These are phyloP conservation scores for Leucophora obtusa DNA, from an alignment of 2,888 invertebrate species.

Conservation along the genomic window DNA sequence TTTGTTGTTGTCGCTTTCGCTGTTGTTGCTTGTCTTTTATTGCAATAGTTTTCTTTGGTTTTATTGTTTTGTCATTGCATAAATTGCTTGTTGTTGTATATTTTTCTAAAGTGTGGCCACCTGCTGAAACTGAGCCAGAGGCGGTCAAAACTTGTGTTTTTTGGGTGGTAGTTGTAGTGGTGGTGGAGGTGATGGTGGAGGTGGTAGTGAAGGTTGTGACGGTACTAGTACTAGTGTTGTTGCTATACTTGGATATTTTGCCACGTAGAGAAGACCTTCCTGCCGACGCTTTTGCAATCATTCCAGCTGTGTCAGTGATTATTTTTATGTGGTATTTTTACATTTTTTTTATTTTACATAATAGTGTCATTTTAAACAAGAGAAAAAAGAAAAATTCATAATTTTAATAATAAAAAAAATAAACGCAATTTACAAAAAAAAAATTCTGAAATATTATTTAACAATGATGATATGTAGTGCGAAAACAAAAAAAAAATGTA, in stretches of 20 bases:
- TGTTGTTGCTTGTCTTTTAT: constrained; percentile 45
- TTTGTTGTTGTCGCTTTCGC: constrained; percentile 33
- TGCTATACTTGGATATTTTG: constrained; percentile 64
- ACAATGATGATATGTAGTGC: constrained; percentile 65
- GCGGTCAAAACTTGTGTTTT: constrained; percentile 57
- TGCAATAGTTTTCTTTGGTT: constrained; percentile 56
- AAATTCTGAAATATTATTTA: constrained; percentile 32
- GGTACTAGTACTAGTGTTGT: constrained; percentile 76
- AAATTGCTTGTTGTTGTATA: constrained; percentile 58
- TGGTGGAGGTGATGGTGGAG: constrained; percentile 58
- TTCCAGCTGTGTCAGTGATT: constrained; percentile 75
- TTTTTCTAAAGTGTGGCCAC: constrained; percentile 56
- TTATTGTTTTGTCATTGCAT: constrained; percentile 60
- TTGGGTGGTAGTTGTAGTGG: constrained; percentile 47
- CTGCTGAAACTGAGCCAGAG: constrained; percentile 38
- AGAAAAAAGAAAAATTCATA: constrained; percentile 63
- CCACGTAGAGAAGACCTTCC: constrained; percentile 80
- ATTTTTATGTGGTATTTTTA: constrained; percentile 67
- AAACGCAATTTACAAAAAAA: constrained; percentile 37
- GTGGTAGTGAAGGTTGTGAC: constrained; percentile 59
- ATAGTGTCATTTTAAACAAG: constrained; percentile 50
- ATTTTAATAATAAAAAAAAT: constrained; percentile 64
- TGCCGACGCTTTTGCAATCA: constrained; percentile 81
- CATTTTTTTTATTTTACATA: constrained; percentile 63
- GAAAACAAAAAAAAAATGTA: constrained; percentile 40